A percentile compares a stretch with the other conserved stretches of the same genome.
phyloP scores from a whole-genome alignment of 2,888 invertebrate species.

The Andrena flavipes region DNA sequence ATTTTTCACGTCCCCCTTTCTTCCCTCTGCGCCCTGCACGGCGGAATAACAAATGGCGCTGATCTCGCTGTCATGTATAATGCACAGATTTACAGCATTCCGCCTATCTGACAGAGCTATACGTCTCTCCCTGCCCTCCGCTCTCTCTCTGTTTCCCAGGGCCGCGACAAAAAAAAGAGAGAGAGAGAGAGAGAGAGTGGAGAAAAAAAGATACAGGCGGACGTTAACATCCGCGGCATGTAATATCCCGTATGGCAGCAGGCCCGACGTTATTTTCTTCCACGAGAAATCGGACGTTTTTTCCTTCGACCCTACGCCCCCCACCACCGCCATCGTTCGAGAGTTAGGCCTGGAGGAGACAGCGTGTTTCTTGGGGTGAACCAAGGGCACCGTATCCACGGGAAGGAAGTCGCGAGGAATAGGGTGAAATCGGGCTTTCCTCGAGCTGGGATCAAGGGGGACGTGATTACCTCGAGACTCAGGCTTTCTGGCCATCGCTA shows the following conservation, averaged over 20 bases:
- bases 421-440: slow-evolving; percentile 55
- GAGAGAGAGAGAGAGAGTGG: slow-evolving; percentile 10
- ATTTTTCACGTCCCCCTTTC: slow-evolving; percentile 70
- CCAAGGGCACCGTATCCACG: background rate
- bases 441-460: slow-evolving; percentile 45
- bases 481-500: slow-evolving; percentile 53
- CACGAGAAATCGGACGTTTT: slow-evolving; percentile 67
- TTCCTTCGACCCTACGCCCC: slow-evolving; percentile 18
- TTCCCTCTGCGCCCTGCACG: slow-evolving; percentile 31
- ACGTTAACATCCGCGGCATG: slow-evolving; percentile 69
- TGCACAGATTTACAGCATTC: slow-evolving; percentile 78
- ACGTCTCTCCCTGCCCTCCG: slow-evolving; percentile 37
- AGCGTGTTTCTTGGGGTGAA: slow-evolving; percentile 11
- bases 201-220: slow-evolving; percentile 42
- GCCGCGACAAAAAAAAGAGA: background rate
- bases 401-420: slow-evolving; percentile 36
- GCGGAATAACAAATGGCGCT: slow-evolving; percentile 72
- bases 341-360: slow-evolving; percentile 30
- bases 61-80: slow-evolving; percentile 77
- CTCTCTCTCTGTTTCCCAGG: slow-evolving; percentile 14
- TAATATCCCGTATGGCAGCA: slow-evolving; percentile 73
- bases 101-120: slow-evolving; percentile 70
- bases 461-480: slow-evolving; percentile 67
- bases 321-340: background rate
- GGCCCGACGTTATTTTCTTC: slow-evolving; percentile 72